Evolutionary conservation across 1,140 invertebrate species (phyloP).

Genomic region (Goniozus legneri): DNA sequence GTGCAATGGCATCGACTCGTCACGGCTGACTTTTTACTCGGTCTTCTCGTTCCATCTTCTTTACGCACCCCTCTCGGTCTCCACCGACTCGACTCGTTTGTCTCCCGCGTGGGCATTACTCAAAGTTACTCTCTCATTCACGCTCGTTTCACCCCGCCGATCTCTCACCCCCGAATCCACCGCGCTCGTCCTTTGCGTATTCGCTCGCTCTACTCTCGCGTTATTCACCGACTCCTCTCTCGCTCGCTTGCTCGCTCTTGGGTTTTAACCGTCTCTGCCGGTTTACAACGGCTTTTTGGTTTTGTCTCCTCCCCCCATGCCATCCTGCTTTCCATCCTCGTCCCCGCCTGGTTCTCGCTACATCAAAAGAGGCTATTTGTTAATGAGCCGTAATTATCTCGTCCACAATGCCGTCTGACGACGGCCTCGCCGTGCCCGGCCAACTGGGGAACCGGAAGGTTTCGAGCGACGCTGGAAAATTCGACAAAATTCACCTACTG

Average conservation of each 20-base stretch:
- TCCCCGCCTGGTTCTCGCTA: constrained; percentile 17
- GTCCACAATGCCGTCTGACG: constrained; percentile 23
- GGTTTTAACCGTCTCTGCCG: background rate
- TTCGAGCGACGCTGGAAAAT: no score
- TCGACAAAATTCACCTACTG: no score
- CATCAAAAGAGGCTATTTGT: constrained; percentile 43
- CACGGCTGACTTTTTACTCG: no score
- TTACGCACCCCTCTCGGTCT: no score
- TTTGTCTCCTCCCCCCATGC: background rate
- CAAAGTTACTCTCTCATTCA: no score
- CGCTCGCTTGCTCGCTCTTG: background rate
- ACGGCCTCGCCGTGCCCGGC: constrained; percentile 17
- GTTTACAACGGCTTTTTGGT: background rate
- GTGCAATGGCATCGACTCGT: no score
- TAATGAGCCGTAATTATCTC: constrained; percentile 40
- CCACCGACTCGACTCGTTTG: background rate
- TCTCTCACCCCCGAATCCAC: no score
- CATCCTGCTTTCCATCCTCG: background rate
- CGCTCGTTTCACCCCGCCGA: no score
- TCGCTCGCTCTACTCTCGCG: no score
- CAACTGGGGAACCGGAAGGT: constrained; percentile 1
- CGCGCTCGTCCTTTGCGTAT: no score
- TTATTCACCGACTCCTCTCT: no score
- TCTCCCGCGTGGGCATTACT: background rate
- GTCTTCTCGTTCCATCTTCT: no score